Evolutionary conservation across 2,888 invertebrate genomes (phyloP).

Genomic region (Tethea ocularis): DNA sequence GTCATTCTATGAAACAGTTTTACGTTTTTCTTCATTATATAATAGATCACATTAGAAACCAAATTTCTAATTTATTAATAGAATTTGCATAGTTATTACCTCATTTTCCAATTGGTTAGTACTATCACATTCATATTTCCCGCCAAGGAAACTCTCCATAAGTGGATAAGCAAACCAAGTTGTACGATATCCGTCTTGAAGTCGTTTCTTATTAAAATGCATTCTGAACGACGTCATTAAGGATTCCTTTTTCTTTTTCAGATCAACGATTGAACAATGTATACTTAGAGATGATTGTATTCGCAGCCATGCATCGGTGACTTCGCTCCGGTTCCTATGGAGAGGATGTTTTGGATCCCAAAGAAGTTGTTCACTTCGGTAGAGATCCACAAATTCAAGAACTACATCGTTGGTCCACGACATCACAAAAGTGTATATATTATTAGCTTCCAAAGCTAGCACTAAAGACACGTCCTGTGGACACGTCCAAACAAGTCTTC

Average conservation of each 20-base stretch:
- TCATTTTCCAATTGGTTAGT: slow-evolving; percentile 61
- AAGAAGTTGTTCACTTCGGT: slow-evolving; percentile 62
- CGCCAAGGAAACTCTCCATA: slow-evolving; percentile 75
- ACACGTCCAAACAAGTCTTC: slow-evolving; percentile 33
- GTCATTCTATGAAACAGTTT: slow-evolving; percentile 6
- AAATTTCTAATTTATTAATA: neutral
- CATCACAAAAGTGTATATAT: slow-evolving; percentile 34
- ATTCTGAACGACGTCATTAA: slow-evolving; percentile 74
- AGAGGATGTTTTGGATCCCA: slow-evolving; percentile 72
- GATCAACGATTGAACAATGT: slow-evolving; percentile 55
- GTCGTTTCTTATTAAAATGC: slow-evolving; percentile 62
- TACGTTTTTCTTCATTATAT: neutral
- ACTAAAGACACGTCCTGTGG: slow-evolving; percentile 25
- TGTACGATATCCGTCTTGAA: slow-evolving; percentile 52
- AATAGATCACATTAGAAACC: neutral
- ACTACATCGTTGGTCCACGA: slow-evolving; percentile 67
- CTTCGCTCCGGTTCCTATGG: slow-evolving; percentile 64
- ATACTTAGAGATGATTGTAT: slow-evolving; percentile 61
- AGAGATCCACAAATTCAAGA: slow-evolving; percentile 70
- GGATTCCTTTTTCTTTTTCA: slow-evolving; percentile 77
- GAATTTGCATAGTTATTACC: slow-evolving; percentile 37
- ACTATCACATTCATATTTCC: slow-evolving; percentile 68
- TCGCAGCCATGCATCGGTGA: slow-evolving; percentile 68
- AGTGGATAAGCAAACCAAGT: slow-evolving; percentile 72
- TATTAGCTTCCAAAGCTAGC: neutral